Conservation (phyloP, 2,888 invertebrate genomes). For the Drosophila lacicola region DNA sequence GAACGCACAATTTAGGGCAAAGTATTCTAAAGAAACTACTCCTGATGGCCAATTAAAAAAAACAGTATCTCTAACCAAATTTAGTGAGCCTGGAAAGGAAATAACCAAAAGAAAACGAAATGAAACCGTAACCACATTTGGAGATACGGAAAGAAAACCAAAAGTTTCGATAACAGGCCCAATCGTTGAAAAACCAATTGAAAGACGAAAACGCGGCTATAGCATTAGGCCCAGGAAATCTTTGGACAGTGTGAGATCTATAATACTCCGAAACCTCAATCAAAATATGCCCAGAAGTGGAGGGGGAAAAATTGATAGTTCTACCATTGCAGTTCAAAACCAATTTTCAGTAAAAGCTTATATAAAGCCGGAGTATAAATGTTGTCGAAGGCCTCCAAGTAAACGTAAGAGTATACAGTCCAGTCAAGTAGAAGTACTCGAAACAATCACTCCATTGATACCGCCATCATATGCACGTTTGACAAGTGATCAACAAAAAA, state of each 20-base stretch:
- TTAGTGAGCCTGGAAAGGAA: background rate
- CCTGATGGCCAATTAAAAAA: background rate
- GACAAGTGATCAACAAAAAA: no score
- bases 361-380: background rate
- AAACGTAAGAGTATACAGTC: background rate
- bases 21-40: no score
- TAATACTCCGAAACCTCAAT: no score
- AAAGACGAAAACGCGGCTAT: background rate
- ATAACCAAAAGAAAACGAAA: background rate
- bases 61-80: background rate
- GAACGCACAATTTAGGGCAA: no score
- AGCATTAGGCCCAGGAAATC: no score
- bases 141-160: background rate
- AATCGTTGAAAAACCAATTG: accelerated
- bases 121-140: background rate
- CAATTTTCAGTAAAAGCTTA: background rate
- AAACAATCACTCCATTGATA: background rate
- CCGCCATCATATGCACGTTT: no score
- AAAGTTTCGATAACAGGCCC: background rate
- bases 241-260: no score
- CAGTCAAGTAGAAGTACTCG: background rate
- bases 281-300: background rate
- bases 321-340: background rate
- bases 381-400: no score
- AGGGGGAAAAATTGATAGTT: slow-evolving; percentile 1